Evolutionary conservation across 2,797 vertebrate genomes (phyloP), one percentile per base, ranked within the genome.

Genomic region (Xenopus petersii): DNA sequence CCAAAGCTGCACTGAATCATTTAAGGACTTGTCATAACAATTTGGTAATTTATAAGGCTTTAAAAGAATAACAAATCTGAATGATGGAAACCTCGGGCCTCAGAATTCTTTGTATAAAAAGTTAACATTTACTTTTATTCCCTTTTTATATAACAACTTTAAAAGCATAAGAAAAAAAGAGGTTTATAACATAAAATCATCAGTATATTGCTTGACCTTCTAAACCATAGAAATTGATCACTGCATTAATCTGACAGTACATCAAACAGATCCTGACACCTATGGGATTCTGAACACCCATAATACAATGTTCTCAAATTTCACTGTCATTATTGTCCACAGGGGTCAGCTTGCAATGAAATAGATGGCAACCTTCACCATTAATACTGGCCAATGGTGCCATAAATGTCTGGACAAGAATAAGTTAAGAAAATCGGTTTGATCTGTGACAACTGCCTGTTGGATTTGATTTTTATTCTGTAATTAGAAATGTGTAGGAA

Each of bases 281-380:
- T 12, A 12, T 62, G 69, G 60, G 36, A 61, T 51, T 21, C 10
- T 26, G 58, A 62, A 71, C 46, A 17, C 59, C 26, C 58, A 42
- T 71, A 62, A 71, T 24, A 71, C 69, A 62, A 71, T 51, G 11
- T 62, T 71, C 33, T 24, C 12, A 60, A 11, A 51, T 71, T 62
- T 62, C 21, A n/a, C 46, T 61, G 21, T 60, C 58, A 71, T 47
- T 71, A 17, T n/a, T 49, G 59, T 62, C 21, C 49, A n/a, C 36
- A 58, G 49, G 58, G 69, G 69, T 71, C 59, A 71, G 26, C 24
- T 9, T 10, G 69, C 47, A 62, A 61, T 51, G 46, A 61, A 51
- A 71, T 62, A 33, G 59, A 71, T 62, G 59, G 47, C 46, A 71
- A 62, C 17, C 69, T 36, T 71, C 69, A 71, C 58, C 62, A 61